Percentiles rank a stretch among this genome's conserved stretches.
These are phyloP conservation scores for Opisthograptis luteolata DNA, from an alignment of 2,888 invertebrate species.

Conservation along the genomic window DNA sequence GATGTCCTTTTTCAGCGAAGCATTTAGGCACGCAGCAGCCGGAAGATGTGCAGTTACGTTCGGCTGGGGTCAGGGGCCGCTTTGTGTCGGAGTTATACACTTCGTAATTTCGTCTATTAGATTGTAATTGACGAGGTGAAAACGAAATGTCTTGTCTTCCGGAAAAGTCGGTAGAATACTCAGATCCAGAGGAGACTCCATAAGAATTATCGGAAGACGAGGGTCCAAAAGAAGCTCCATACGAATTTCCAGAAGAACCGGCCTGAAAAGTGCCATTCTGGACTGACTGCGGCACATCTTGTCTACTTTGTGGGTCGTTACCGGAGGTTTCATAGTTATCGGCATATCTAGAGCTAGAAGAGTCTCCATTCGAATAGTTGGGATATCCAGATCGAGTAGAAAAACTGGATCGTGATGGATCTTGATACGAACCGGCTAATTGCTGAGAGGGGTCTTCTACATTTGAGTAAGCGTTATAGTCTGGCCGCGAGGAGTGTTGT, in stretches of 20 bases:
- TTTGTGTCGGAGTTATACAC: conserved; percentile 69
- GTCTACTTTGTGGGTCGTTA: not conserved
- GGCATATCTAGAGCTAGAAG: not conserved
- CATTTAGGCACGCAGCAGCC: conserved; percentile 93
- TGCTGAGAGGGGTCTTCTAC: not conserved
- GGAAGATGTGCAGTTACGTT: conserved; percentile 86
- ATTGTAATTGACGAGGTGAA: no score
- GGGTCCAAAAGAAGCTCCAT: not conserved
- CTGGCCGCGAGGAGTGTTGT: not conserved
- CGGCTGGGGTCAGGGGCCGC: conserved; percentile 66
- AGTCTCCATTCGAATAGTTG: not conserved
- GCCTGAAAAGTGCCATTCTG: conserved; percentile 1
- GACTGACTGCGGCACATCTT: conserved; percentile 1
- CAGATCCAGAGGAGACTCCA: conserved; percentile 10
- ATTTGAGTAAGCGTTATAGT: conserved; percentile 1
- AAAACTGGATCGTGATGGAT: conserved; percentile 1
- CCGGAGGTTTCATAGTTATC: not conserved
- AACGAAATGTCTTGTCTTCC: conserved; percentile 42
- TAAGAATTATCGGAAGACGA: conserved; percentile 3
- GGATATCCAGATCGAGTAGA: not conserved
- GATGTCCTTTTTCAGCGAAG: conserved; percentile 93
- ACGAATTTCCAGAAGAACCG: not conserved
- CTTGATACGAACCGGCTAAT: not conserved
- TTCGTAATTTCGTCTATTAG: conserved; percentile 53
- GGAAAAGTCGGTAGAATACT: conserved; percentile 37